phyloP scores from a whole-genome alignment of 2,797 vertebrate species.

The Borostomias antarcticus region DNA sequence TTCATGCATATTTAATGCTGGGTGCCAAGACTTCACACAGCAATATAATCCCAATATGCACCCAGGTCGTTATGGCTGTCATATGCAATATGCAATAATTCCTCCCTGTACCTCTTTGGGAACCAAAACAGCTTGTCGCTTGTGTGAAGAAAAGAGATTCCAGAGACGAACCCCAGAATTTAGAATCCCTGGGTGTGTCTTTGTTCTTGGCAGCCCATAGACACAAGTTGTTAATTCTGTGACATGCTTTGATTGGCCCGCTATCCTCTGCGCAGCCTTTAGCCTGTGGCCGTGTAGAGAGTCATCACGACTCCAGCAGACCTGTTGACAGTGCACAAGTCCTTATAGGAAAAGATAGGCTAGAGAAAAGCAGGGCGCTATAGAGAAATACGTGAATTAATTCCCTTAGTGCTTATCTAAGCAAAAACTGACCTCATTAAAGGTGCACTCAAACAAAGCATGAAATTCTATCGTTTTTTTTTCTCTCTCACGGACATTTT shows the following conservation, averaged over 20 bases:
- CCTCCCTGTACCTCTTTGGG: slow-evolving; percentile 50
- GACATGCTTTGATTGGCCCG: slow-evolving; percentile 21
- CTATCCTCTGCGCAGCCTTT: slow-evolving; percentile 18
- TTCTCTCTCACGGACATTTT: neutral
- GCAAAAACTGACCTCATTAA: slow-evolving; percentile 7
- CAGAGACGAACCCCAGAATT: slow-evolving; percentile 23
- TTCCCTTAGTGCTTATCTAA: slow-evolving; percentile 10
- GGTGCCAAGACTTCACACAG: slow-evolving; percentile 66
- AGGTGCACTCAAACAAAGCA: slow-evolving; percentile 30
- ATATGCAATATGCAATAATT: slow-evolving; percentile 60
- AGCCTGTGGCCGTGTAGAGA: neutral
- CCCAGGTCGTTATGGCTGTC: slow-evolving; percentile 62
- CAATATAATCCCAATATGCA: slow-evolving; percentile 65
- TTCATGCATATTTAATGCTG: slow-evolving; percentile 74
- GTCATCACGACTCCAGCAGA: neutral
- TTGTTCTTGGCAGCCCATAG: slow-evolving; percentile 34
- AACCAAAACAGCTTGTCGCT: slow-evolving; percentile 48
- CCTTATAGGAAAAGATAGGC: neutral
- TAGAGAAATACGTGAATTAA: slow-evolving; percentile 3
- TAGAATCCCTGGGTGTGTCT: slow-evolving; percentile 31
- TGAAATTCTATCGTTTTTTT: slow-evolving; percentile 6
- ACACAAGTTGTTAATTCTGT: slow-evolving; percentile 26
- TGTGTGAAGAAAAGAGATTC: slow-evolving; percentile 36
- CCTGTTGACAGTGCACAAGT: slow-evolving; percentile 30
- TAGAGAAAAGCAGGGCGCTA: neutral